Conservation (phyloP, 2,888 invertebrate genomes). For the Meghimatium bilineatum region DNA sequence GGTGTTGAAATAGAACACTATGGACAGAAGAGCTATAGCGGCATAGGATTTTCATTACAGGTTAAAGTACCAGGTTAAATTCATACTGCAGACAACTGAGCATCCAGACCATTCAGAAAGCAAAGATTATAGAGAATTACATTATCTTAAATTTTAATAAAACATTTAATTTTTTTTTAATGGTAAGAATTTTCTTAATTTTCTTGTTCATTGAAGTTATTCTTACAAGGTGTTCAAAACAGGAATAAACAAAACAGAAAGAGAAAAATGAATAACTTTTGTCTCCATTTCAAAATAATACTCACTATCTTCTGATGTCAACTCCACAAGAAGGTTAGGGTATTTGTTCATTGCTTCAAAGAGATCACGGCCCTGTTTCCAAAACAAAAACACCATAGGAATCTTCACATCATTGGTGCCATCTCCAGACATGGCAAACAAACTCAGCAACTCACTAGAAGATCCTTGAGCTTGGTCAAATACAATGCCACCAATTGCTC, state of each 20-base stretch:
- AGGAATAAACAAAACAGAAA: not conserved
- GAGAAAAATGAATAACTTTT: not conserved
- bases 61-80: no score
- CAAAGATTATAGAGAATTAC: no score
- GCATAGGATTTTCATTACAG: no score
- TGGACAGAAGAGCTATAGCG: no score
- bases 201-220: not conserved
- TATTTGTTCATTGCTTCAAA: constrained; percentile 81
- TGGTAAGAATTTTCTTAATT: no score
- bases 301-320: constrained; percentile 57
- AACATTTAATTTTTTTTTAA: no score
- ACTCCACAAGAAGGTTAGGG: constrained; percentile 80
- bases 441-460: constrained; percentile 85
- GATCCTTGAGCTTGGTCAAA: constrained; percentile 85
- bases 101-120: no score
- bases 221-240: not conserved
- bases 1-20: no score
- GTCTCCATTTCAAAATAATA: not conserved
- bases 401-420: constrained; percentile 89
- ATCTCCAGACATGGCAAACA: constrained; percentile 98
- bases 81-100: no score
- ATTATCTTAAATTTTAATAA: no score
- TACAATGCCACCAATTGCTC: constrained; percentile 90
- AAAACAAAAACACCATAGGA: constrained; percentile 93
- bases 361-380: constrained; percentile 85